Evolutionary conservation across 2,113 vertebrate species (phyloP).

Genomic region (Ibidorhyncha struthersii): DNA sequence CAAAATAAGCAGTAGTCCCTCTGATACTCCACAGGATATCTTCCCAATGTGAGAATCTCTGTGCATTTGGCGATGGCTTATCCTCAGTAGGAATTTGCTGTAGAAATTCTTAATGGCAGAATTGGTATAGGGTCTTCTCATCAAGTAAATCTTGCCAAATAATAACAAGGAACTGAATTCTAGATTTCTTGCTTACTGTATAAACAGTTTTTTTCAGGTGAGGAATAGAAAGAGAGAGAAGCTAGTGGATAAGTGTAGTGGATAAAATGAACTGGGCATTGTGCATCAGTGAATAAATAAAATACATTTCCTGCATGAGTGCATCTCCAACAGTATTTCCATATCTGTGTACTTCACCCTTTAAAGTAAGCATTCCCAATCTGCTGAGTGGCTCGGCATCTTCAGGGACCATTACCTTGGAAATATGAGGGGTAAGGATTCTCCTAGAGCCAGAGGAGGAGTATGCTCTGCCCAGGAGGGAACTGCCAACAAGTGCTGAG

Average conservation of each 20-base stretch:
- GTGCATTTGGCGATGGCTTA: background rate
- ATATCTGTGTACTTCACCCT: background rate
- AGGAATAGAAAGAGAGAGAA: background rate
- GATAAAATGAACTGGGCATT: background rate
- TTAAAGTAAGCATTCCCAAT: background rate
- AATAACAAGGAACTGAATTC: background rate
- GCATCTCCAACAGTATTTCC: background rate
- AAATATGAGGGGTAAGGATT: background rate
- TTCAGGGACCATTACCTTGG: background rate
- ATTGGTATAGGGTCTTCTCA: background rate
- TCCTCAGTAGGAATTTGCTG: background rate
- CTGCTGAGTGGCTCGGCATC: background rate
- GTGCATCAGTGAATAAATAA: conserved; percentile 3
- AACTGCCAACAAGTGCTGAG: background rate
- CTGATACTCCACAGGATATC: background rate
- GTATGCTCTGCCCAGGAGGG: background rate
- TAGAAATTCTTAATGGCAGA: background rate
- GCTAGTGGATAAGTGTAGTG: background rate
- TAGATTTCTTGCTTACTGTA: background rate
- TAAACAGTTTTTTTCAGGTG: background rate
- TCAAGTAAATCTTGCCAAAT: background rate
- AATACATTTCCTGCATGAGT: background rate
- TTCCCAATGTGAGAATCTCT: background rate
- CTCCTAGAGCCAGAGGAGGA: background rate
- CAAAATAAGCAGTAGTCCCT: background rate